phyloP scores from a whole-genome alignment of 2,888 invertebrate genomes.

The Cactoblastis cactorum region DNA sequence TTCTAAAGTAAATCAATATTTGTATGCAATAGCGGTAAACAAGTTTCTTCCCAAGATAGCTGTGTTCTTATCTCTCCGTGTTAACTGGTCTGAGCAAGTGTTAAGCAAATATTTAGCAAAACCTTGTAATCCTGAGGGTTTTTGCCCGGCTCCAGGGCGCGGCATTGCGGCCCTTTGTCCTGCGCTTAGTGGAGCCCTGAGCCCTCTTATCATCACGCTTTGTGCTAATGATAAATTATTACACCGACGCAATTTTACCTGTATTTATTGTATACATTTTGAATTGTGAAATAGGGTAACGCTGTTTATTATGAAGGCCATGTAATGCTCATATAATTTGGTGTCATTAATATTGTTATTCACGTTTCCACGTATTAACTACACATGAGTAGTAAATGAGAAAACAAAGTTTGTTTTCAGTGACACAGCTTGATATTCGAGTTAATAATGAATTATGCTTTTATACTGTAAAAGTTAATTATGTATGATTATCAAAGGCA shows the following conservation, averaged over 20 bases:
- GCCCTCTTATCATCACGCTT: slow-evolving; percentile 56
- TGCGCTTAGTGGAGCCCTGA: slow-evolving; percentile 34
- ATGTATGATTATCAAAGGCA: no score
- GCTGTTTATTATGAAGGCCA: slow-evolving; percentile 1
- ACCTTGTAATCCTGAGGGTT: slow-evolving; percentile 59
- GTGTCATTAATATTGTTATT: not conserved
- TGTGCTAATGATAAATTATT: slow-evolving; percentile 62
- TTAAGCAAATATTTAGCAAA: slow-evolving; percentile 64
- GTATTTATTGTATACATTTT: slow-evolving; percentile 14
- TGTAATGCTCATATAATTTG: not conserved
- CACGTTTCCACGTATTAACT: not conserved
- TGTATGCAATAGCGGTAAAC: not conserved
- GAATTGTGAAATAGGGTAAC: slow-evolving; percentile 15
- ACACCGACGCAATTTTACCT: slow-evolving; percentile 17
- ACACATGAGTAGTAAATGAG: no score
- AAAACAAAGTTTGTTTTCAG: no score
- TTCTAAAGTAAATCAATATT: not conserved
- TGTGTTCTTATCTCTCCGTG: slow-evolving; percentile 20
- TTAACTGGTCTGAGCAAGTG: slow-evolving; percentile 42
- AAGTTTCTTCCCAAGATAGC: slow-evolving; percentile 11
- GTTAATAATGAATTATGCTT: no score
- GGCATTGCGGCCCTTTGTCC: slow-evolving; percentile 49
- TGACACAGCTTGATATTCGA: no score
- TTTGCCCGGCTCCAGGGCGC: slow-evolving; percentile 37
- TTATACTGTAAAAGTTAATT: no score